Evolutionary conservation across 2,888 invertebrate species (phyloP).

Genomic region (Lithophane semibrunnea): DNA sequence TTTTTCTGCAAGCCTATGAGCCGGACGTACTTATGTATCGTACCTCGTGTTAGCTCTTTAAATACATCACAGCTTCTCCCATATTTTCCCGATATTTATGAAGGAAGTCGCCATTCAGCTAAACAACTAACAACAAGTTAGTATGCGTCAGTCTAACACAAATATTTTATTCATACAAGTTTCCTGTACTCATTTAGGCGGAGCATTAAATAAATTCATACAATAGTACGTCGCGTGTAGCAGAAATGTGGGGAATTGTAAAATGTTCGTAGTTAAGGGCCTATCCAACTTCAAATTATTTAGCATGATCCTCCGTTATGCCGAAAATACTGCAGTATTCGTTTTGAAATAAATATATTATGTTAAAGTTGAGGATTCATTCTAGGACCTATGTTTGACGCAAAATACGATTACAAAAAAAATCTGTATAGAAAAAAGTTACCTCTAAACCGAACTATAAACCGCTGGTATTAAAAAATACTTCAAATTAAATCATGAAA

Average conservation of each 20-base stretch:
- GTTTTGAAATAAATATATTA: too few species aligned
- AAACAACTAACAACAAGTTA: constrained; percentile 30
- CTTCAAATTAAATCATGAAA: too few species aligned
- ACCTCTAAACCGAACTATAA: too few species aligned
- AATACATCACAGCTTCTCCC: constrained; percentile 23
- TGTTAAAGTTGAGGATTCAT: too few species aligned
- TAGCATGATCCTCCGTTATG: too few species aligned
- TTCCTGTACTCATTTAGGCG: constrained; percentile 22
- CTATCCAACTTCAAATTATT: too few species aligned
- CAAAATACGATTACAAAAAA: too few species aligned
- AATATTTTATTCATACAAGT: constrained; percentile 34
- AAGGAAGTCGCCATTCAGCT: constrained; percentile 38
- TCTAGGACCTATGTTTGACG: too few species aligned
- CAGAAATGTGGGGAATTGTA: constrained; percentile 28
- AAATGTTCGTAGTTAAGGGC: constrained; percentile 18
- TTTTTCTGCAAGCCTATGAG: not conserved
- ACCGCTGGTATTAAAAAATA: too few species aligned
- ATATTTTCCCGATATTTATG: constrained; percentile 41
- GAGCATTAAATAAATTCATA: constrained; percentile 35
- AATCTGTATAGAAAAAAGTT: too few species aligned
- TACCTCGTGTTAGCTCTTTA: constrained; percentile 23
- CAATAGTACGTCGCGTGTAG: constrained; percentile 9
- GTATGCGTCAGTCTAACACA: constrained; percentile 17
- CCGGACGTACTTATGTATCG: constrained; percentile 19
- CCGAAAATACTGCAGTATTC: too few species aligned